Evolutionary conservation across 2,888 invertebrate genomes (phyloP), one percentile per base, ranked within the genome.

Genomic region (Cataglyphis altisquamis): DNA sequence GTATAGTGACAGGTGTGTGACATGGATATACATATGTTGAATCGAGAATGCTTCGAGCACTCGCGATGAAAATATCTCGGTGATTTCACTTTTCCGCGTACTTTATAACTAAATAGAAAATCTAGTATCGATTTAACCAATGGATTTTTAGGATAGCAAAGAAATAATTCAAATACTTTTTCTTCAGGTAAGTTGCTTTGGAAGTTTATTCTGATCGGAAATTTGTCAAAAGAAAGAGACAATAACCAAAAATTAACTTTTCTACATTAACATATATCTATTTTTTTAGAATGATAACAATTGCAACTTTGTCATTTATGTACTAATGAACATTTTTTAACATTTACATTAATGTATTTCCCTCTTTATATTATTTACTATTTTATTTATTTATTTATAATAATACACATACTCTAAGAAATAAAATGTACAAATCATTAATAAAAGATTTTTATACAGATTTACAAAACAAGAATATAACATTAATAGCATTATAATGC

Each of bases 1-100:
- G 25, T 2, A 52, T 25, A 12, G 32, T 78, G 73, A 72, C 57
- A 78, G 45, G 5, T 78, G 39, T 52, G 32, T 21, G 29, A 29
- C 29, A 9, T 48, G 52, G 41, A 2, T 12, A 21, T 39, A 6
- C 8, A 18, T 18, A 6, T 52, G 8, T 6, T 52, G 36, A 36
- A 36, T 36, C 18, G 52, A n/a, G n/a, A 8, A 52, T 72, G 29
- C 12, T 21, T 18, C 12, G 21, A 29, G 1, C 5, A 15, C 6
- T 18, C 29, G 5, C 3, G 32, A 10, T 15, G 1, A 52, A 21
- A 29, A 3, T 8, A 25, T 29, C 1, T 3, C 4, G 0, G 3
- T 29, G 10, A 36, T 15, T 70, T 36, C n/a, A 12, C 55, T 6
- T 32, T 1, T 32, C 1, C 9, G 18, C 2, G 12, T 41, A 2